phyloP scores from a whole-genome alignment of 2,888 invertebrate genomes.

The Erpobdella octoculata region DNA sequence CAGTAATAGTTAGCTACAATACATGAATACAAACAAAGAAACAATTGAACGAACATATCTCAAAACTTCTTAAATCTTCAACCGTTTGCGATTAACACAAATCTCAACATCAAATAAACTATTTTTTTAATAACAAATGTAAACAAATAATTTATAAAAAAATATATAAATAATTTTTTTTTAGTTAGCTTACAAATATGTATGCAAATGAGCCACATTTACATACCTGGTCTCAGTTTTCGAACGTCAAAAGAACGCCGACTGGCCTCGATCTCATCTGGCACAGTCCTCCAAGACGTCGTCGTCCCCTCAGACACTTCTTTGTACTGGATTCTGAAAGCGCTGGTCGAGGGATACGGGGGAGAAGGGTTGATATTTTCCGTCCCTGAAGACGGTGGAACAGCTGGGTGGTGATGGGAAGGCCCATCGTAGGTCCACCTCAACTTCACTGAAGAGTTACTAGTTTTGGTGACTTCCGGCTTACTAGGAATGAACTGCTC shows the following conservation, averaged over 20 bases:
- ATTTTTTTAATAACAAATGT: too few species aligned
- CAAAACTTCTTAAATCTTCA: too few species aligned
- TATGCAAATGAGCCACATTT: not conserved
- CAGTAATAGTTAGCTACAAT: too few species aligned
- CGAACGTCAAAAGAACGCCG: slow-evolving; percentile 14
- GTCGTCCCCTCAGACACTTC: slow-evolving; percentile 51
- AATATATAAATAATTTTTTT: too few species aligned
- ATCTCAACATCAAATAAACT: too few species aligned
- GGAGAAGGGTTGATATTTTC: not conserved
- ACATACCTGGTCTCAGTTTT: slow-evolving; percentile 21
- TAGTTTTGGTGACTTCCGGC: slow-evolving; percentile 75
- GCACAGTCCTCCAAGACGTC: slow-evolving; percentile 68
- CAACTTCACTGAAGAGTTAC: slow-evolving; percentile 84
- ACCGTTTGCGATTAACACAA: too few species aligned
- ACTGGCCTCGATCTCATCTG: slow-evolving; percentile 65
- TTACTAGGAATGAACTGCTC: slow-evolving; percentile 62
- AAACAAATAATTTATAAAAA: too few species aligned
- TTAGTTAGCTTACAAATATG: not conserved
- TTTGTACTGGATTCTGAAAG: slow-evolving; percentile 71
- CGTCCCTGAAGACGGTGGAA: not conserved
- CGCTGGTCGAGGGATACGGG: slow-evolving; percentile 58
- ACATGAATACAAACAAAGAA: too few species aligned
- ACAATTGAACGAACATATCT: too few species aligned
- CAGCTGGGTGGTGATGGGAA: not conserved
- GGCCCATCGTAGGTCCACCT: slow-evolving; percentile 66